Percentiles rank a stretch among this genome's conserved stretches.
These are phyloP conservation scores for Ormyrus labotus DNA, from an alignment of 2,888 invertebrate species.

Conservation along the genomic window DNA sequence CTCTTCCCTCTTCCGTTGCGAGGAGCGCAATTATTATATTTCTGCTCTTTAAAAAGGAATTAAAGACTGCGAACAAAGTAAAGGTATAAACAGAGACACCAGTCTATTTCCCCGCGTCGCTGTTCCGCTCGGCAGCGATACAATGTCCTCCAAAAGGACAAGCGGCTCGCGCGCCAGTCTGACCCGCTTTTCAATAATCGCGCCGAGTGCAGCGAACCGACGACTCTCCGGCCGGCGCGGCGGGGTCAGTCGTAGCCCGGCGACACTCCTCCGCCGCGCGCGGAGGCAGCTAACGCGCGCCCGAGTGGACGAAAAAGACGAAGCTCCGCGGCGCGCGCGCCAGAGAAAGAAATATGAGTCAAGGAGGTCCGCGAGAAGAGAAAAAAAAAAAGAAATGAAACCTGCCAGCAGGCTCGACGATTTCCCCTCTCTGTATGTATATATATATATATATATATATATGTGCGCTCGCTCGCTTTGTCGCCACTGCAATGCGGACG, in stretches of 20 bases:
- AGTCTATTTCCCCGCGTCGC: not conserved
- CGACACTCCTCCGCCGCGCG: not conserved
- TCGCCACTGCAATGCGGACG: constrained; percentile 63
- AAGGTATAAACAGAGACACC: too few relatives aligned
- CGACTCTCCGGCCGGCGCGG: not conserved
- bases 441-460: not conserved
- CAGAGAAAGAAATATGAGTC: too few relatives aligned
- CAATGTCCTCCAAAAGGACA: too few relatives aligned
- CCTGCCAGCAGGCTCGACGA: too few relatives aligned
- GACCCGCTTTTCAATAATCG: constrained; percentile 26
- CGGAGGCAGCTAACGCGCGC: not conserved
- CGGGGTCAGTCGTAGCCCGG: constrained; percentile 11
- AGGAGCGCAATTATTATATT: too few relatives aligned
- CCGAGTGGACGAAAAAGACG: not conserved
- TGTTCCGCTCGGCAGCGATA: not conserved
- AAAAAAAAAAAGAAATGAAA: too few relatives aligned
- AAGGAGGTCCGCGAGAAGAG: too few relatives aligned
- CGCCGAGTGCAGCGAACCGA: not conserved
- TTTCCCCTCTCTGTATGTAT: too few relatives aligned
- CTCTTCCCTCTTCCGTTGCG: too few relatives aligned
- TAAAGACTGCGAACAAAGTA: too few relatives aligned
- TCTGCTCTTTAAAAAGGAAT: too few relatives aligned
- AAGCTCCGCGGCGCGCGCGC: not conserved
- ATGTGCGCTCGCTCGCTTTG: not conserved
- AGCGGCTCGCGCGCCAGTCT: not conserved